Evolutionary conservation across 2,113 vertebrate species (phyloP), one percentile per base, ranked within the genome.

Genomic region (Dissostichus mawsoni): DNA sequence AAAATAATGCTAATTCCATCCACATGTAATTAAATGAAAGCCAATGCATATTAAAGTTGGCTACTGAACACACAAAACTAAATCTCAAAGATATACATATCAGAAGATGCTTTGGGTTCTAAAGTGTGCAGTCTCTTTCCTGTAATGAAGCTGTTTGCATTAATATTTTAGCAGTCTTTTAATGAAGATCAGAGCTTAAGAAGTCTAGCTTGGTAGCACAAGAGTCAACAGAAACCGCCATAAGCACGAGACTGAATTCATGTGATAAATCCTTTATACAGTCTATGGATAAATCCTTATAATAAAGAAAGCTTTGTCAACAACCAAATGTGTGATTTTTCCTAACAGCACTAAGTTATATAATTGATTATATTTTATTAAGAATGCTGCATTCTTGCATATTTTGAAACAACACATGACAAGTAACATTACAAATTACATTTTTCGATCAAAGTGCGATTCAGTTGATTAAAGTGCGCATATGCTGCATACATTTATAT

Each of bases 251-350:
- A 72, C 53, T 66, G 48, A 53, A 65, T 80, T 80, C 84, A 87
- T 87, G 86, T 90, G 82, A 85, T 83, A 25, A 68, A 66, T 33
- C 4, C 7, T 41, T 41, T 29, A 29, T 29, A 29, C 29, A 29
- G 29, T 29, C 29, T 29, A 29, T 29, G 29, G 84, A 85, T 81
- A 33, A 68, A 66, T 33, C 4, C 36, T 41, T 41, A 36, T 0
- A 41, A 63, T 58, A 88, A 83, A 73, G 69, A 69, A 74, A 64
- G 89, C 83, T 73, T 87, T 88, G 78, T 88, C 55, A 80, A 44
- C 48, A 44, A 65, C 25, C 18, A 10, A 20, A 80, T 57, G 33
- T 62, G 56, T 53, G 58, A 81, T 75, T 82, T 69, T 61, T 67
- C 51, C 20, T 61, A 76, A 71, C 16, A 56, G 11, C 59, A 44